phyloP scores from a whole-genome alignment of 2,797 vertebrate species.

The Crotalus adamanteus region DNA sequence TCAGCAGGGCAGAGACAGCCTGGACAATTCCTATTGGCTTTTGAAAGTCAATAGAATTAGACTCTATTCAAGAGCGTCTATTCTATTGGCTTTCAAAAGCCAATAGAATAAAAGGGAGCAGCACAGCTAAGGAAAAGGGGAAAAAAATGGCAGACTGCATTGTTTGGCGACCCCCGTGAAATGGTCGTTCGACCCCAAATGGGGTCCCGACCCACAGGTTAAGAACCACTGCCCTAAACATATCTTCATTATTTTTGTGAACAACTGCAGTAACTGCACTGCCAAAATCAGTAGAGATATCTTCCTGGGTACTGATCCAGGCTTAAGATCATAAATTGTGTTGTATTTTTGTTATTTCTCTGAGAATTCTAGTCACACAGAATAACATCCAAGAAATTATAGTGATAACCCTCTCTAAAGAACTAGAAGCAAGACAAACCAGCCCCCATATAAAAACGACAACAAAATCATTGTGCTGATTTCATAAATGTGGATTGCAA shows the following conservation, averaged over 20 bases:
- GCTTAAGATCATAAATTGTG: slow-evolving; percentile 61
- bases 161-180: no score
- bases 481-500: slow-evolving; percentile 71
- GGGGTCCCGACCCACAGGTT: no score
- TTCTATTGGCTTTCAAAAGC: no score
- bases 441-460: slow-evolving; percentile 52
- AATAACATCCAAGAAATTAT: slow-evolving; percentile 78
- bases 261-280: slow-evolving; percentile 58
- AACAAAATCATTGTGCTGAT: slow-evolving; percentile 61
- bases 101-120: no score
- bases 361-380: slow-evolving; percentile 79
- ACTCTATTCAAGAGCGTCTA: no score
- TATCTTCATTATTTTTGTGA: slow-evolving; percentile 67
- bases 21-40: no score
- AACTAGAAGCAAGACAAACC: slow-evolving; percentile 77
- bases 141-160: no score
- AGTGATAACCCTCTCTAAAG: slow-evolving; percentile 73
- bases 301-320: slow-evolving; percentile 68
- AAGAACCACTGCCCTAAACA: slow-evolving; percentile 45
- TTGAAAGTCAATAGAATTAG: no score
- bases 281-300: slow-evolving; percentile 65
- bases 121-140: no score
- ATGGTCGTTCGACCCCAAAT: no score
- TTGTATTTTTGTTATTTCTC: slow-evolving; percentile 67
- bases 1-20: no score